Evolutionary conservation across 1,140 invertebrate genomes (phyloP).

Genomic region (Macrostomum lignano): DNA sequence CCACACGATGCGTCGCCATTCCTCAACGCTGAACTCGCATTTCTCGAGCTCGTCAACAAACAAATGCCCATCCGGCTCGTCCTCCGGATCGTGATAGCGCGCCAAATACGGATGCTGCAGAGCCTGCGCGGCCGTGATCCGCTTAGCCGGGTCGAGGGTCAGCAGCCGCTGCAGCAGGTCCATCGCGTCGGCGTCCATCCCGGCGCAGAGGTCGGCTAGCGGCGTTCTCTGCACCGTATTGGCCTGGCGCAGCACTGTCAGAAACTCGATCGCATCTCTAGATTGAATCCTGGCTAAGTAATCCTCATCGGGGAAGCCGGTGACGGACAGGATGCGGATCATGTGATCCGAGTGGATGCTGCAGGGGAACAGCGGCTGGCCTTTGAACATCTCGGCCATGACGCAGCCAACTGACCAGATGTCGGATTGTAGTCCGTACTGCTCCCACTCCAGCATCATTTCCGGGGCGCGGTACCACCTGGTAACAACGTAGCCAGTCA

Average conservation of each 20-base stretch:
- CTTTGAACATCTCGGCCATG: constrained; percentile 79
- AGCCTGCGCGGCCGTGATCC: constrained; percentile 70
- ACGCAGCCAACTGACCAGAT: constrained; percentile 88
- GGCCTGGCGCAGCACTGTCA: too few relatives aligned
- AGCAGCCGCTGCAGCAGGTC: constrained; percentile 62
- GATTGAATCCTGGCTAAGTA: neutral
- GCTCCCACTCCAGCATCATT: constrained; percentile 87
- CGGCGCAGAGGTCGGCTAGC: too few relatives aligned
- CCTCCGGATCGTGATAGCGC: constrained; percentile 65
- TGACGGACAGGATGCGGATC: neutral
- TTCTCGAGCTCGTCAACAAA: neutral
- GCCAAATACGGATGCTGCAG: constrained; percentile 52
- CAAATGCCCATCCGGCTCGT: constrained; percentile 39
- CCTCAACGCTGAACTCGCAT: too few relatives aligned
- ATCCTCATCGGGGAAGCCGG: neutral
- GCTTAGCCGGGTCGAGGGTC: constrained; percentile 65
- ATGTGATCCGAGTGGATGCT: neutral
- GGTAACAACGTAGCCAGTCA: constrained; percentile 81
- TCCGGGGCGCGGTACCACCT: constrained; percentile 77
- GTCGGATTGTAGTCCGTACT: constrained; percentile 47
- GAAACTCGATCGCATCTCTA: too few relatives aligned
- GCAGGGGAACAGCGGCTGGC: constrained; percentile 56
- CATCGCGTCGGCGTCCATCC: too few relatives aligned
- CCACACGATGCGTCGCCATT: too few relatives aligned
- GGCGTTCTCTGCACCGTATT: too few relatives aligned